Evolutionary conservation across 2,888 invertebrate genomes (phyloP).

Genomic region (Eledona agricola): DNA sequence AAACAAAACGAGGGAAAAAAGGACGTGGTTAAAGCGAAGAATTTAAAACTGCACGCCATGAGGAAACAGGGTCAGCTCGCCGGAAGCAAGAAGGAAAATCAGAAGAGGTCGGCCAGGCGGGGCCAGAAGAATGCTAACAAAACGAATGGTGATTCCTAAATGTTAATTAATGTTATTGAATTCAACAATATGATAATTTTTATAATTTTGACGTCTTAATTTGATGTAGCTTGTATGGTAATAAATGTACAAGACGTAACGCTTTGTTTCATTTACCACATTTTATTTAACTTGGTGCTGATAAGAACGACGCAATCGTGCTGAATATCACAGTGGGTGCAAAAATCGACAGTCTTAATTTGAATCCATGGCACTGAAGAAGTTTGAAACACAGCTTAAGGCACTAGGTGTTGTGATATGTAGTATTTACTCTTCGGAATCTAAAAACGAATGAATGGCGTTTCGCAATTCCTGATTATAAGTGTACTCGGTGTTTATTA

Average conservation of each 20-base stretch:
- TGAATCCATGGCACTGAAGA: constrained; percentile 7
- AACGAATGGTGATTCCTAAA: constrained; percentile 16
- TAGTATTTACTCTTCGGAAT: constrained; percentile 39
- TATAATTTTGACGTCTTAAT: neutral
- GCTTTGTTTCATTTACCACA: neutral
- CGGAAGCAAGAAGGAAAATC: constrained; percentile 55
- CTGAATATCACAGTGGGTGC: too few relatives aligned
- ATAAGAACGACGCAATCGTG: too few relatives aligned
- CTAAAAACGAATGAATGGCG: constrained; percentile 58
- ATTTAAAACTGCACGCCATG: constrained; percentile 61
- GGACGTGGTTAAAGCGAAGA: constrained; percentile 59
- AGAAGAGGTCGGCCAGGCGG: constrained; percentile 54
- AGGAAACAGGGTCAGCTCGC: constrained; percentile 59
- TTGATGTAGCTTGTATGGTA: neutral
- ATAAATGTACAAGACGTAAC: constrained; percentile 1
- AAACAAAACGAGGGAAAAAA: constrained; percentile 55
- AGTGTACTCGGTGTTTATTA: constrained; percentile 56
- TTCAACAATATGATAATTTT: too few relatives aligned
- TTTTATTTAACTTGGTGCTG: too few relatives aligned
- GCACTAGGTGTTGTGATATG: constrained; percentile 26
- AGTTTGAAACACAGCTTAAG: constrained; percentile 12
- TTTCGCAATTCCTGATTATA: constrained; percentile 56
- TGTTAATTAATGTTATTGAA: constrained; percentile 14
- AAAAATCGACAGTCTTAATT: too few relatives aligned
- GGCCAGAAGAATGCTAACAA: constrained; percentile 40